Conservation (phyloP, 2,888 invertebrate genomes). For the Cremastinae sp. region DNA sequence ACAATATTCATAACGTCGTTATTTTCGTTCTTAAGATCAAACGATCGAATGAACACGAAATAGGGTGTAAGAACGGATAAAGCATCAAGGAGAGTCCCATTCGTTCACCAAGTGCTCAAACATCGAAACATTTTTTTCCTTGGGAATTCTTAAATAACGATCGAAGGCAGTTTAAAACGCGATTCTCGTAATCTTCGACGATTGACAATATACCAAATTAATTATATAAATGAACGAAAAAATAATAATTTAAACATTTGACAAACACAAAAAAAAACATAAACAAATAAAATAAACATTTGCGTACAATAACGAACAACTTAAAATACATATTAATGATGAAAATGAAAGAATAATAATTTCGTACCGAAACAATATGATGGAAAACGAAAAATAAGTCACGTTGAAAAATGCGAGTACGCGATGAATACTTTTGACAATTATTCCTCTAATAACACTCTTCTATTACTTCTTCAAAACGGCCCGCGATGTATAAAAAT, state of each 20-base stretch:
- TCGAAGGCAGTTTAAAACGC: constrained; percentile 62
- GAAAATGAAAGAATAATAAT: constrained; percentile 22
- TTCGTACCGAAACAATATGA: constrained; percentile 18
- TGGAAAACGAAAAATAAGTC: constrained; percentile 19
- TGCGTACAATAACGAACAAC: constrained; percentile 45
- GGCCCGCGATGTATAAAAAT: constrained; percentile 32
- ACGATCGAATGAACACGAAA: constrained; percentile 49
- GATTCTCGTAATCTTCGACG: constrained; percentile 40
- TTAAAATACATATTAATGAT: constrained; percentile 35
- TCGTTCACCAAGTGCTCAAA: constrained; percentile 5
- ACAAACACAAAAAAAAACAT: constrained; percentile 22
- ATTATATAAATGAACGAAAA: background rate
- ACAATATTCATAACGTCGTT: constrained; percentile 18
- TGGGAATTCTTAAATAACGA: constrained; percentile 37
- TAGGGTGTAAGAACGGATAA: constrained; percentile 32
- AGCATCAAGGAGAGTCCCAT: constrained; percentile 38
- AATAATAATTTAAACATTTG: constrained; percentile 35
- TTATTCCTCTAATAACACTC: background rate
- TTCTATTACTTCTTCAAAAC: background rate
- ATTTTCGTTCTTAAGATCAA: constrained; percentile 32
- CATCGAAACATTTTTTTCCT: constrained; percentile 18
- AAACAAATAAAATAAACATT: constrained; percentile 35
- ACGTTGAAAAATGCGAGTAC: constrained; percentile 13
- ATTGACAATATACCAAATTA: constrained; percentile 31
- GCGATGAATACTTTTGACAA: constrained; percentile 24